Conservation (phyloP, 2,888 invertebrate genomes). For the Drosophila dives region DNA sequence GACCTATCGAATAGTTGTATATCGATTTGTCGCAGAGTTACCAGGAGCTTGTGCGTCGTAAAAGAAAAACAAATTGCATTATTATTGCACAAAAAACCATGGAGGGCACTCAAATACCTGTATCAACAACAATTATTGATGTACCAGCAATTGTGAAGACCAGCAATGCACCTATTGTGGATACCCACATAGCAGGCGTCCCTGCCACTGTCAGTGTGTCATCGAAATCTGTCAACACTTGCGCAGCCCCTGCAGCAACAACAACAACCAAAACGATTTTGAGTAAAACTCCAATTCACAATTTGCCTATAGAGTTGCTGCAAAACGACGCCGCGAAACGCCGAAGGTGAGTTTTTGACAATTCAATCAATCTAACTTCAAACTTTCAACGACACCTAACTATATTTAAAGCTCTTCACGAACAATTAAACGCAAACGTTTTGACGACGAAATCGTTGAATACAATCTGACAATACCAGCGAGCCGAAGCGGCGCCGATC, state of each 20-base stretch:
- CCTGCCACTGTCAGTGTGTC: constrained; percentile 56
- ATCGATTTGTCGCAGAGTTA: constrained; percentile 50
- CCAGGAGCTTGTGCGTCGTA: constrained; percentile 43
- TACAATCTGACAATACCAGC: constrained; percentile 90
- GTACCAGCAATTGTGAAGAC: constrained; percentile 12
- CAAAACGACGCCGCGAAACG: constrained; percentile 83
- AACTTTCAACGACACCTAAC: constrained; percentile 1
- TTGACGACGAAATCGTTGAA: constrained; percentile 98
- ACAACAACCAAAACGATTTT: constrained; percentile 32
- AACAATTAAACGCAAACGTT: constrained; percentile 97
- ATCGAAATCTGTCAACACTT: constrained; percentile 59
- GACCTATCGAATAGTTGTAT: constrained; percentile 31
- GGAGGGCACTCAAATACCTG: constrained; percentile 43
- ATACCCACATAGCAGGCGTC: constrained; percentile 45
- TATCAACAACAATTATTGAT: constrained; percentile 23
- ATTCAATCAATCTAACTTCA: constrained; percentile 6
- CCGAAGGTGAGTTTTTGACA: constrained; percentile 76
- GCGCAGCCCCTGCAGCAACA: constrained; percentile 47
- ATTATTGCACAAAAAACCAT: constrained; percentile 30
- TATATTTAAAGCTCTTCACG: constrained; percentile 90
- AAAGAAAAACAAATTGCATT: constrained; percentile 33
- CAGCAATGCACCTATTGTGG: constrained; percentile 22
- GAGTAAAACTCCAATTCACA: constrained; percentile 56
- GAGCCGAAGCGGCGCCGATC: constrained; percentile 74
- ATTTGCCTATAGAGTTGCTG: constrained; percentile 79